Evolutionary conservation across 1,140 invertebrate genomes (phyloP), one percentile per base, ranked within the genome.

Genomic region (Heliothis virescens): DNA sequence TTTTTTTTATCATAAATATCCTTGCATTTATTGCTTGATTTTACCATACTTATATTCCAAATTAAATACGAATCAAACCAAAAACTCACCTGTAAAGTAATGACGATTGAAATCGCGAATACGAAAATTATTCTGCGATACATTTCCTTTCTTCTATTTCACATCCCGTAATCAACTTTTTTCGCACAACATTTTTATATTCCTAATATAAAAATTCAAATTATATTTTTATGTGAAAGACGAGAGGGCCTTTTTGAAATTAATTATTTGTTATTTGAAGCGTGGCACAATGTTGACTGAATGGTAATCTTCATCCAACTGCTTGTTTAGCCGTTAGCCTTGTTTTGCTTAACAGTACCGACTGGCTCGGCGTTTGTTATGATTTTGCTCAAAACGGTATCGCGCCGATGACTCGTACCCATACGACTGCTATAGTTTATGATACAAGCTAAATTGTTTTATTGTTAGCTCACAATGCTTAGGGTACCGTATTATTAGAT

Each of bases 51-150:
- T 2, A 26, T 41, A 41, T 41, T 41, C 34, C 1, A 41, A 41
- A 41, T 41, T 41, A 41, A 41, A 41, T 41, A 9, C 5, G 0
- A 41, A 41, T 5, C 5, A 3, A 55, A 55, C 2, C 55, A 7
- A 34, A 57, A 69, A 65, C 76, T 79, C 55, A 93, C 92, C 89
- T 92, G 89, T 60, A 91, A 82, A 21, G 87, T 91, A n/a, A 89
- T 71, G 34, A 83, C 90, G 73, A 89, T 65, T 69, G 88, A 84
- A 57, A 87, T 72, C 50, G 83, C 84, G 73, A 82, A 82, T 47
- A 88, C 83, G 79, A 90, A 80, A 76, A 89, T 79, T 57, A 82
- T 85, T 53, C 83, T 83, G 62, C 90, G 89, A 89, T 83, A 86
- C 92, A 93, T 93, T 85, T 88, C 88, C 77, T 79, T 72, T 47